phyloP scores from a whole-genome alignment of 2,113 vertebrate genomes.

The Perca fluviatilis region DNA sequence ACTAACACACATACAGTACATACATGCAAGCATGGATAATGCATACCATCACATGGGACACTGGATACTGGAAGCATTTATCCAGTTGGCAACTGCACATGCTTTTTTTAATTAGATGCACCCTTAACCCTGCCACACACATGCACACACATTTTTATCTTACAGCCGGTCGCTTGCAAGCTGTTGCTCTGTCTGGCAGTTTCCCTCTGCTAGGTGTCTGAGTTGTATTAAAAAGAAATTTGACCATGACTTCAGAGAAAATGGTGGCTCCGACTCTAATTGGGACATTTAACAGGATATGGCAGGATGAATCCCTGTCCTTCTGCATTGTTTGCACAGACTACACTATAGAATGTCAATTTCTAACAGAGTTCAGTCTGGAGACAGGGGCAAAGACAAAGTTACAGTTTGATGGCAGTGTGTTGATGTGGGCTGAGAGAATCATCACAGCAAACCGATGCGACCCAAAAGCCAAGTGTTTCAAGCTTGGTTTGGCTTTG shows the following conservation, averaged over 20 bases:
- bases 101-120: slow-evolving; percentile 34
- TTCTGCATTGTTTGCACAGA: slow-evolving; percentile 27
- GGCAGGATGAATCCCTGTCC: slow-evolving; percentile 14
- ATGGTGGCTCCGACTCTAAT: slow-evolving; percentile 19
- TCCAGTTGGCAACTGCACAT: slow-evolving; percentile 42
- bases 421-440: slow-evolving; percentile 39
- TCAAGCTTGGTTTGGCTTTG: slow-evolving; percentile 43
- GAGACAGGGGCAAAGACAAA: background rate
- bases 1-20: slow-evolving; percentile 39
- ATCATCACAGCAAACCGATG: slow-evolving; percentile 29
- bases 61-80: slow-evolving; percentile 42
- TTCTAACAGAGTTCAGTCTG: background rate
- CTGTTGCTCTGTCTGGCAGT: slow-evolving; percentile 57
- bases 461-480: slow-evolving; percentile 21
- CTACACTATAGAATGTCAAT: slow-evolving; percentile 2
- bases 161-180: slow-evolving; percentile 60
- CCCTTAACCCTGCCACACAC: slow-evolving; percentile 23
- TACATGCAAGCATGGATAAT: slow-evolving; percentile 54
- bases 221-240: slow-evolving; percentile 26
- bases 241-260: background rate
- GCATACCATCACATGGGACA: slow-evolving; percentile 51
- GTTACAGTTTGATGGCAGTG: slow-evolving; percentile 7
- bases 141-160: slow-evolving; percentile 1
- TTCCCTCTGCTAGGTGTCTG: slow-evolving; percentile 9
- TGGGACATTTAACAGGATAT: slow-evolving; percentile 42